Conservation (phyloP, 2,113 vertebrate species). For the Lepisosteus oculatus region DNA sequence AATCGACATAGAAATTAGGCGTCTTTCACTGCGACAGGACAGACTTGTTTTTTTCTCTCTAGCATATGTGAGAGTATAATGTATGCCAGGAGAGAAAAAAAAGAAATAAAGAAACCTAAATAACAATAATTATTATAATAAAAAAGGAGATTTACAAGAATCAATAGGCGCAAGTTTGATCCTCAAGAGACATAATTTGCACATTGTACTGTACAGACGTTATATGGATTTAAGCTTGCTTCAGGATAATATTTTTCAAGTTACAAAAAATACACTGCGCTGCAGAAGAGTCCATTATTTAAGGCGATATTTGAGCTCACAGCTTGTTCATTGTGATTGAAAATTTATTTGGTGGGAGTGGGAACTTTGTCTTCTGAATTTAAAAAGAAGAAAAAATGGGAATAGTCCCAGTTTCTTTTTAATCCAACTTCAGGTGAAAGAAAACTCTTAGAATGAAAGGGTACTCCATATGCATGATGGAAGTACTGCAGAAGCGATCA, state of each 20-base stretch:
- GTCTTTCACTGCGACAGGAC: conserved; percentile 88
- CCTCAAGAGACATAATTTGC: conserved; percentile 86
- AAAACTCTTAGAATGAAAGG: conserved; percentile 33
- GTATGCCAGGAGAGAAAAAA: conserved; percentile 63
- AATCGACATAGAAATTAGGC: conserved; percentile 98
- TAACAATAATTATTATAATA: conserved; percentile 67
- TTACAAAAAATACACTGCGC: conserved; percentile 90
- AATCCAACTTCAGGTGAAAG: conserved; percentile 34
- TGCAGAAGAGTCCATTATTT: conserved; percentile 95
- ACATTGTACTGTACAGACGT: conserved; percentile 92
- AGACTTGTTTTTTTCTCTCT: conserved; percentile 75
- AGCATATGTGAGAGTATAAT: conserved; percentile 84
- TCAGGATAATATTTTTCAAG: conserved; percentile 88
- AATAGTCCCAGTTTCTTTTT: conserved; percentile 35
- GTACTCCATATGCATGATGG: conserved; percentile 41
- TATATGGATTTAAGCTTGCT: conserved; percentile 88
- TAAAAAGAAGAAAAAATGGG: conserved; percentile 41
- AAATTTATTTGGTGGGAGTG: conserved; percentile 48
- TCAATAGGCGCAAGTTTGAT: conserved; percentile 82
- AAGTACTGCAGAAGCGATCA: conserved; percentile 42
- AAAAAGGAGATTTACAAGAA: conserved; percentile 88
- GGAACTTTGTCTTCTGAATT: conserved; percentile 38
- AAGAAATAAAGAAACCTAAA: conserved; percentile 41
- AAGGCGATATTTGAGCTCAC: conserved; percentile 99
- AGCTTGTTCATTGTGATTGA: conserved; percentile 72